phyloP scores from a whole-genome alignment of 2,888 invertebrate genomes.

The Diplolepis rosae region DNA sequence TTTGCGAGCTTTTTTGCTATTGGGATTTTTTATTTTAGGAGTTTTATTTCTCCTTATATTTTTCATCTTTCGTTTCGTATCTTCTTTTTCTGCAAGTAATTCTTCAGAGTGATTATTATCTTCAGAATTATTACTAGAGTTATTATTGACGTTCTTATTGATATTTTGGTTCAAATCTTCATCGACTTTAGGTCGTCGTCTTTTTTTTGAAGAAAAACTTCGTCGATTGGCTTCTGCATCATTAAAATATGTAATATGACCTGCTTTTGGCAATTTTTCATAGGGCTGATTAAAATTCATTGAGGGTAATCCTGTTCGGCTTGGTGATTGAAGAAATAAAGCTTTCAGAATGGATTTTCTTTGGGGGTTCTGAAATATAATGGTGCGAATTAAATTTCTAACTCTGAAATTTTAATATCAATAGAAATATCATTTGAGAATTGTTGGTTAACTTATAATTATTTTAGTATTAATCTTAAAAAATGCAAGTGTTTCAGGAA shows the following conservation, averaged over 20 bases:
- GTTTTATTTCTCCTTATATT: not conserved
- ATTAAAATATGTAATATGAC: not conserved
- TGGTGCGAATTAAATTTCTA: too few species aligned
- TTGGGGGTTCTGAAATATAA: not conserved
- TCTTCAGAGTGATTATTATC: not conserved
- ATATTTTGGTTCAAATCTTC: not conserved
- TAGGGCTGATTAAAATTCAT: too few species aligned
- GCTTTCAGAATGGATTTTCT: not conserved
- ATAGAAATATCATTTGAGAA: too few species aligned
- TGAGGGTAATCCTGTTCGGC: too few species aligned
- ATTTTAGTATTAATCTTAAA: not conserved
- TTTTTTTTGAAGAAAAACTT: not conserved
- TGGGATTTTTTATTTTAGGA: not conserved
- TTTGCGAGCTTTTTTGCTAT: too few species aligned
- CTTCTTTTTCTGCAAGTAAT: not conserved
- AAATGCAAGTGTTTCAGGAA: not conserved
- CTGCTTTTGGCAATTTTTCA: not conserved
- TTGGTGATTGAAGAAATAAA: too few species aligned
- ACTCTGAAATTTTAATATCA: too few species aligned
- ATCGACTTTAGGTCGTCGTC: not conserved
- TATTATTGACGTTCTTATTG: not conserved
- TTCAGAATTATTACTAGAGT: not conserved
- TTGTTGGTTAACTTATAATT: too few species aligned
- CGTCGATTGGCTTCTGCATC: not conserved
- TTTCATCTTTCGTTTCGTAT: not conserved